These are phyloP conservation scores for Bacillus rossius DNA, from an alignment of 1,140 invertebrate species.

Conservation along the genomic window DNA sequence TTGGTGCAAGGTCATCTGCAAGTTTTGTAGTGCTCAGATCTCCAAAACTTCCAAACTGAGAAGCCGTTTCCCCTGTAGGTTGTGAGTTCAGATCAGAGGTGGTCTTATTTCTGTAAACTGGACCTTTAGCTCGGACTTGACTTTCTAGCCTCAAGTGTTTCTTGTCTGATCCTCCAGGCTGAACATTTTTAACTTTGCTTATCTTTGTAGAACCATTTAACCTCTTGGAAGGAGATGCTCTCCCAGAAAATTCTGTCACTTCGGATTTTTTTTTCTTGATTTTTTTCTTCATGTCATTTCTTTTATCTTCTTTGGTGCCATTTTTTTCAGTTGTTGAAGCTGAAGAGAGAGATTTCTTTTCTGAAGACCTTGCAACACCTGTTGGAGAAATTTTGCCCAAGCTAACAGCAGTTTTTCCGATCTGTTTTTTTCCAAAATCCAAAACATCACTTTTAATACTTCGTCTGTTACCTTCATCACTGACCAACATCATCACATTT, in stretches of 20 bases:
- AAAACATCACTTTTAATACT: background rate
- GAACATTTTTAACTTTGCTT: slow-evolving; percentile 14
- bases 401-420: no score
- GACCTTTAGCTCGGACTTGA: background rate
- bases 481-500: background rate
- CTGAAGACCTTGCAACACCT: background rate
- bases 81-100: background rate
- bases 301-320: slow-evolving; percentile 28
- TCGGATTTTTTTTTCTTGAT: slow-evolving; percentile 18
- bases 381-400: background rate
- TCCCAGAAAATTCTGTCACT: background rate
- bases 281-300: slow-evolving; percentile 20
- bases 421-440: no score
- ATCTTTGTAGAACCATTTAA: background rate
- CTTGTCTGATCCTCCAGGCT: slow-evolving; percentile 25
- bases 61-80: background rate
- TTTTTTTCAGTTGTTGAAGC: slow-evolving; percentile 25
- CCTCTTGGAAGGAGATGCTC: background rate
- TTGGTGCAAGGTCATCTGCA: slow-evolving; percentile 9
- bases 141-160: slow-evolving; percentile 23
- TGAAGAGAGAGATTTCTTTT: background rate
- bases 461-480: slow-evolving; percentile 5
- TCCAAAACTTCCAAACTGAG: background rate
- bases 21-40: background rate
- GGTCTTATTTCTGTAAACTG: background rate